phyloP scores from a whole-genome alignment of 1,140 invertebrate genomes.

The Cyclargus thomasi region DNA sequence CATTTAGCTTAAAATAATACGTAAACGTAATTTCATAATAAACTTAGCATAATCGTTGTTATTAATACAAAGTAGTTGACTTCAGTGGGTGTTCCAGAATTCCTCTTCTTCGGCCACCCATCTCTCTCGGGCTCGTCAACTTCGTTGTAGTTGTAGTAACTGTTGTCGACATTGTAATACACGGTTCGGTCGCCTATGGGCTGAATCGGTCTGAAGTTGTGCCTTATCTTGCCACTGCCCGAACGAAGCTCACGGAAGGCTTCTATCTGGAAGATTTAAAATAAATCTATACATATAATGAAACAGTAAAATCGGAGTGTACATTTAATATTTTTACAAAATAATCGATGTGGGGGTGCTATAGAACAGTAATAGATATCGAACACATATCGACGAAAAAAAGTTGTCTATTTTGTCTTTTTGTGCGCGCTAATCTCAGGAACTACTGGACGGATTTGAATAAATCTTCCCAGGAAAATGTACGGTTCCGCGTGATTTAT shows the following conservation, averaged over 20 bases:
- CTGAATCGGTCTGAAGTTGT: constrained; percentile 87
- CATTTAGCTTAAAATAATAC: too few species aligned
- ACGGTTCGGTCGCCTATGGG: constrained; percentile 80
- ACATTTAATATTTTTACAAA: too few species aligned
- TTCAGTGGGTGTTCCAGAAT: constrained; percentile 17
- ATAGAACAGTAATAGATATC: too few species aligned
- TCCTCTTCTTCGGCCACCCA: constrained; percentile 34
- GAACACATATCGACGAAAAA: too few species aligned
- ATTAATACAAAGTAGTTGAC: neutral
- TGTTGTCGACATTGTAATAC: constrained; percentile 73
- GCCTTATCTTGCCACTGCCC: constrained; percentile 79
- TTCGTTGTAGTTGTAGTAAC: constrained; percentile 64
- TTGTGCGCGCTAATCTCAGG: too few species aligned
- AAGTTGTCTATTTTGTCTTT: too few species aligned
- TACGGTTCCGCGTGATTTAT: too few species aligned
- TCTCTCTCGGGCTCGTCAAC: constrained; percentile 49
- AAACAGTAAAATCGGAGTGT: too few species aligned
- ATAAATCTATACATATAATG: too few species aligned
- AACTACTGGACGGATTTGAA: too few species aligned
- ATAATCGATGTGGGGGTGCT: too few species aligned
- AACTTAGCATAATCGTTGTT: neutral
- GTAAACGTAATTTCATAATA: neutral
- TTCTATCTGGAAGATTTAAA: constrained; percentile 80
- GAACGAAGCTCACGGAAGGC: constrained; percentile 83
- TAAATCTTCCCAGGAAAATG: too few species aligned